A percentile compares a stretch with the other conserved stretches of the same genome.
phyloP scores from a whole-genome alignment of 2,888 invertebrate species.

The Lissonota sp. region DNA sequence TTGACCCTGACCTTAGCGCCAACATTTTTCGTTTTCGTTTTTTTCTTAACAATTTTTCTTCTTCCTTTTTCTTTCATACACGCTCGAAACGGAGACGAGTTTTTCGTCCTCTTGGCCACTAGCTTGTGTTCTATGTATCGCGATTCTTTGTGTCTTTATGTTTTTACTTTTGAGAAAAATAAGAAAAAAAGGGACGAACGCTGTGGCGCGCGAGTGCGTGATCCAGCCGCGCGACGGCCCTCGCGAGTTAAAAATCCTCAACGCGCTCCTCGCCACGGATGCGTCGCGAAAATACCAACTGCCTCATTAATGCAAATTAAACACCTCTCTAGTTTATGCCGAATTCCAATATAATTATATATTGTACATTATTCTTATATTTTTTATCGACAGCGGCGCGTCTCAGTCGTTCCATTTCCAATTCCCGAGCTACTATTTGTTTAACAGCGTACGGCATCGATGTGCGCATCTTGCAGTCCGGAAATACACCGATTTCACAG shows the following conservation, averaged over 20 bases:
- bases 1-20: slow-evolving; percentile 42
- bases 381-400: slow-evolving; percentile 64
- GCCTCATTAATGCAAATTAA: slow-evolving; percentile 70
- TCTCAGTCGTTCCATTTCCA: slow-evolving; percentile 77
- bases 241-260: slow-evolving; percentile 44
- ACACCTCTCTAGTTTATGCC: not conserved
- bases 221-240: not conserved
- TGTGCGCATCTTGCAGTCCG: slow-evolving; percentile 74
- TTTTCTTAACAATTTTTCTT: slow-evolving; percentile 1
- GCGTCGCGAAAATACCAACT: slow-evolving; percentile 67
- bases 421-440: slow-evolving; percentile 79
- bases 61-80: not conserved
- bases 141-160: too few species aligned
- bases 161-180: not conserved
- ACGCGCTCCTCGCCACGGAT: slow-evolving; percentile 13
- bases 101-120: too few species aligned
- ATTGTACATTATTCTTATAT: not conserved
- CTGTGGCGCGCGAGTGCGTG: not conserved
- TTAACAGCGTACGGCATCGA: slow-evolving; percentile 76
- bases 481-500: slow-evolving; percentile 75
- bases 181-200: not conserved
- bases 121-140: too few species aligned
- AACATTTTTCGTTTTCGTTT: not conserved
- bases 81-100: not conserved
- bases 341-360: slow-evolving; percentile 50